Percentiles rank a stretch among this genome's conserved stretches.
phyloP scores from a whole-genome alignment of 2,797 vertebrate genomes.

The Platyrinchus mystaceus region DNA sequence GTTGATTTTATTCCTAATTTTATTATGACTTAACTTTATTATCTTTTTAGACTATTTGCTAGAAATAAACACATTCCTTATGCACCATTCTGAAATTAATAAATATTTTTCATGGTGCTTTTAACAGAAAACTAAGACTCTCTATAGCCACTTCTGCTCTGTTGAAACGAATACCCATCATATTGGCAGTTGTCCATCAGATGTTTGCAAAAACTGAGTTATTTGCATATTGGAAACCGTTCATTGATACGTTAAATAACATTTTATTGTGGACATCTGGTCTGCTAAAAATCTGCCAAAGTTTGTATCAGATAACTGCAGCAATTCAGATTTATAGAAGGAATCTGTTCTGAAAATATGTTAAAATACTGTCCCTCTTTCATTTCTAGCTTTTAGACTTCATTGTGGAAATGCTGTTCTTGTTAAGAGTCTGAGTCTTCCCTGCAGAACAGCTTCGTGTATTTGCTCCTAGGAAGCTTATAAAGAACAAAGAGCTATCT shows the following conservation, averaged over 20 bases:
- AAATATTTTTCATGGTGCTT: neutral
- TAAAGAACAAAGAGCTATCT: neutral
- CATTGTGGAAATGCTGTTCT: neutral
- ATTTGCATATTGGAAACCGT: conserved; percentile 72
- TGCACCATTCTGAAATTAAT: neutral
- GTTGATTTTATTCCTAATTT: conserved; percentile 28
- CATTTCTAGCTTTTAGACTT: neutral
- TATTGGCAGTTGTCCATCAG: conserved; percentile 56
- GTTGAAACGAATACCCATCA: neutral
- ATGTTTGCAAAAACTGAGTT: conserved; percentile 66
- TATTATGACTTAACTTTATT: conserved; percentile 7
- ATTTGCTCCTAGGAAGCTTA: neutral
- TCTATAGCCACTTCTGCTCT: neutral
- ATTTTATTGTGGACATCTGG: conserved; percentile 78
- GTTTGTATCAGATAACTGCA: conserved; percentile 37
- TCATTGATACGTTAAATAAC: conserved; percentile 75
- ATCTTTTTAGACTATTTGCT: neutral
- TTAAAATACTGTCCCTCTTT: neutral
- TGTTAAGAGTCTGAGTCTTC: neutral
- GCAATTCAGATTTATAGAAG: conserved; percentile 56
- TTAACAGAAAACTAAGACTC: neutral
- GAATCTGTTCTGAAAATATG: conserved; percentile 44
- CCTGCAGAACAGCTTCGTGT: neutral
- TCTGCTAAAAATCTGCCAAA: conserved; percentile 69
- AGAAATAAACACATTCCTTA: neutral